Base-by-base conservation (phyloP, 2,113 vertebrate species). In the Tachysurus vachellii region DNA sequence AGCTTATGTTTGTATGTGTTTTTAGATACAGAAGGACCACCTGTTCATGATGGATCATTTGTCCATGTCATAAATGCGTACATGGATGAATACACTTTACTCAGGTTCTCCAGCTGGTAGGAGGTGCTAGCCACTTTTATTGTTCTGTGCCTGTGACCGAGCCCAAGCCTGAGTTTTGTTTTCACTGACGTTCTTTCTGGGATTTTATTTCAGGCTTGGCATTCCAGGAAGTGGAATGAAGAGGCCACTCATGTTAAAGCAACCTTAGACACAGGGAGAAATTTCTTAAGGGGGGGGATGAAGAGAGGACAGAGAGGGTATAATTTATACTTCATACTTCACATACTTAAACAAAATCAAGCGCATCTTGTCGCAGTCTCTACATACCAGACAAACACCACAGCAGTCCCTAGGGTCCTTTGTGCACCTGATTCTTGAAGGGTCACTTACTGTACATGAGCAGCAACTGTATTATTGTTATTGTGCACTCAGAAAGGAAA, bases 41-140 rank as follows among this genome's bases (percentile, higher is more conserved):
- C 61, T 81, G 88, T 59, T 86, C 85, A 57, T 53, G 73, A 62
- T 13, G 54, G 57, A 81, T 82, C 23, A 70, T 64, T 42, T 53
- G 79, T 31, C 82, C 53, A n/a, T 62, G 88, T 57, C 66, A 36
- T 80, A 86, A 81, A 80, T 28, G 19, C 13, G 5, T 83, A n/a
- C 26, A 31, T 70, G 47, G 21, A 50, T 23, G 21, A 68, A 82
- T 62, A n/a, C 88, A 50, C 17, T 79, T 79, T 83, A 85, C 68
- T 66, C 57, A 13, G n/a, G 66, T 17, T 7, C 75, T n/a, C 17
- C 70, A 31, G 50, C 64, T 44, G 57, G 23, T 57, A 7, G 4
- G 17, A n/a, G 44, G 36, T 50, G 17, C 57, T 66, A 6, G 36
- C 11, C 10, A 36, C 31, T 66, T 79, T 80, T 88, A 88, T 83